Evolutionary conservation across 2,888 invertebrate species (phyloP).

Genomic region (Penaeus monodon): DNA sequence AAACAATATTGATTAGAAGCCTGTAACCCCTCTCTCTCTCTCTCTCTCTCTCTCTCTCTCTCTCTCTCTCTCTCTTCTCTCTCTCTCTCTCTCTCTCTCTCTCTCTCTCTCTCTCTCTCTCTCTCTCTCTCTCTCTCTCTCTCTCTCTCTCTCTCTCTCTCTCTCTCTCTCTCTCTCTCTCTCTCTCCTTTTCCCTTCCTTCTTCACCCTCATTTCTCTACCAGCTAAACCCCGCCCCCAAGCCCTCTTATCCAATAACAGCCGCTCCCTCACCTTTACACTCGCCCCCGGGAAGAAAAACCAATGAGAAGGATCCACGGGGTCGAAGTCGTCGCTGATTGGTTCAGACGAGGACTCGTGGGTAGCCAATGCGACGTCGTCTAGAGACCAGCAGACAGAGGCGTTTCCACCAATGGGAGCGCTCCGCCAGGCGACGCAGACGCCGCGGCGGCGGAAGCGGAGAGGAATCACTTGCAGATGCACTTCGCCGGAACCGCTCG

Average conservation of each 20-base stretch:
- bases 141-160: too few relatives aligned
- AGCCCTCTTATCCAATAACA: too few relatives aligned
- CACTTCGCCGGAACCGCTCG: constrained; percentile 13
- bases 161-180: too few relatives aligned
- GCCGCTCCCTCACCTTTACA: constrained; percentile 67
- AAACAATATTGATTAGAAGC: too few relatives aligned
- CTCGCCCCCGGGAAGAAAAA: constrained; percentile 70
- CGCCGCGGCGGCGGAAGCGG: constrained; percentile 12
- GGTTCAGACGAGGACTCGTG: constrained; percentile 67
- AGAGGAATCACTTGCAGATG: constrained; percentile 30
- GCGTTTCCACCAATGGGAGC: neutral
- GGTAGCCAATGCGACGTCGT: constrained; percentile 70
- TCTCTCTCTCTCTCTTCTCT: too few relatives aligned
- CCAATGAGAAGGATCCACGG: constrained; percentile 70
- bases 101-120: too few relatives aligned
- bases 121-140: too few relatives aligned
- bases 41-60: too few relatives aligned
- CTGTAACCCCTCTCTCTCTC: too few relatives aligned
- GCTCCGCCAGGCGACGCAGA: constrained; percentile 39
- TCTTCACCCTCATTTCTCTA: too few relatives aligned
- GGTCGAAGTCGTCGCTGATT: constrained; percentile 70
- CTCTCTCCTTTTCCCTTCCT: too few relatives aligned
- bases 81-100: too few relatives aligned
- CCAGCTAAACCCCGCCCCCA: neutral
- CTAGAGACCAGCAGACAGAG: constrained; percentile 69